A percentile compares a stretch with the other conserved stretches of the same genome.
These are phyloP conservation scores for Hyla sarda DNA, from an alignment of 2,113 vertebrate species.

Conservation along the genomic window DNA sequence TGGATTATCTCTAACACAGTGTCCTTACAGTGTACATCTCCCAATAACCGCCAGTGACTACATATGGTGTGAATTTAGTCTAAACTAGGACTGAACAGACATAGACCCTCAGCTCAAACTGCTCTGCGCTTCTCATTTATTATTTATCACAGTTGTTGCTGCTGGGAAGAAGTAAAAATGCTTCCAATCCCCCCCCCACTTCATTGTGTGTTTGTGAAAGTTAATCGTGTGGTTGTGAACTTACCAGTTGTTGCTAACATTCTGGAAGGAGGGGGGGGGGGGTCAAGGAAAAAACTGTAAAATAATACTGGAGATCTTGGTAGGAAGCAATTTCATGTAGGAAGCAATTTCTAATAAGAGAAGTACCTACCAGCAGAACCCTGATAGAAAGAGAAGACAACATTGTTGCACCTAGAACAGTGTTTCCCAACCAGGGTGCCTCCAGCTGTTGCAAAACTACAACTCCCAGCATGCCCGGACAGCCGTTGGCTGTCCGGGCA, in stretches of 20 bases:
- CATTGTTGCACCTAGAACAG: not conserved
- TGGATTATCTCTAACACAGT: slow-evolving; percentile 24
- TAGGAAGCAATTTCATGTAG: not conserved
- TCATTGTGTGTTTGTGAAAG: slow-evolving; percentile 13
- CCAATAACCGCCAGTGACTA: slow-evolving; percentile 24
- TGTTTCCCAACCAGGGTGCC: too few species aligned
- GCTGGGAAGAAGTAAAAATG: slow-evolving; percentile 36
- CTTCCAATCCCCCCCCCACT: not conserved
- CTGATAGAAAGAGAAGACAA: not conserved
- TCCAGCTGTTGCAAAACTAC: too few species aligned
- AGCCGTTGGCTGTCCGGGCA: too few species aligned
- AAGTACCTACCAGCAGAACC: not conserved
- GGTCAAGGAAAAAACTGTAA: not conserved
- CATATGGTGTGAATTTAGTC: slow-evolving; percentile 8
- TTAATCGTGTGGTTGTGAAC: slow-evolving; percentile 15
- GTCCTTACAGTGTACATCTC: not conserved
- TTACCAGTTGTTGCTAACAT: slow-evolving; percentile 16
- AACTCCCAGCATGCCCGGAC: too few species aligned
- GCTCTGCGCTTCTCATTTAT: slow-evolving; percentile 50
- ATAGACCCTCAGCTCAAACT: slow-evolving; percentile 38
- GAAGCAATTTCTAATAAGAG: not conserved
- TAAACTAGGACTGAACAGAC: slow-evolving; percentile 31
- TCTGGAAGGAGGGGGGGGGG: not conserved
- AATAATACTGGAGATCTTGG: not conserved
- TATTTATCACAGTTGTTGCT: slow-evolving; percentile 47